These are phyloP conservation scores for Onychomys arenicola DNA, from an alignment of 2,797 vertebrate species.

Conservation along the genomic window DNA sequence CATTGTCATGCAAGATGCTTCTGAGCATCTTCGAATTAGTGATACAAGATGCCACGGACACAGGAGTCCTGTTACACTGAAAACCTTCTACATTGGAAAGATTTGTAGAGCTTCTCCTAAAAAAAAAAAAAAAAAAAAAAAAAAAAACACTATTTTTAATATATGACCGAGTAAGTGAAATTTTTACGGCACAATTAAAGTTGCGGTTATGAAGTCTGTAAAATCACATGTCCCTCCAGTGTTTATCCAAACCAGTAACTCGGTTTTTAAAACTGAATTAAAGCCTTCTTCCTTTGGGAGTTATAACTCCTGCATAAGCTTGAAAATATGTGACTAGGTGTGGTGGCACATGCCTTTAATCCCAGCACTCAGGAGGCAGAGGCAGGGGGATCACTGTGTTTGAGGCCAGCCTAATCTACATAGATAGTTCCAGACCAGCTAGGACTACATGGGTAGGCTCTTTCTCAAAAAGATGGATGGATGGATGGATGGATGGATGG, in stretches of 20 bases:
- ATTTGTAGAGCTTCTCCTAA: neutral
- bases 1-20: neutral
- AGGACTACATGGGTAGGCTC: too few relatives aligned
- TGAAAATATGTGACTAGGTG: neutral
- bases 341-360: neutral
- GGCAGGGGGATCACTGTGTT: neutral
- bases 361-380: neutral
- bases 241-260: conserved; percentile 58
- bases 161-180: conserved; percentile 39
- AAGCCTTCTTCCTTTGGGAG: neutral
- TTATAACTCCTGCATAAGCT: conserved; percentile 8
- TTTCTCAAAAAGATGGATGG: neutral
- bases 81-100: conserved; percentile 14
- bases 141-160: conserved; percentile 21
- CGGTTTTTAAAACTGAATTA: conserved; percentile 38
- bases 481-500: neutral
- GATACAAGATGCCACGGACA: neutral
- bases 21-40: neutral
- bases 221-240: neutral
- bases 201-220: conserved; percentile 12
- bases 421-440: neutral
- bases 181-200: neutral
- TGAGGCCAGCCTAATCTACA: neutral
- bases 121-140: too few relatives aligned
- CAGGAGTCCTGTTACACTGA: neutral